Base-by-base conservation (phyloP, 2,113 vertebrate genomes). In the Tupaia tana region DNA sequence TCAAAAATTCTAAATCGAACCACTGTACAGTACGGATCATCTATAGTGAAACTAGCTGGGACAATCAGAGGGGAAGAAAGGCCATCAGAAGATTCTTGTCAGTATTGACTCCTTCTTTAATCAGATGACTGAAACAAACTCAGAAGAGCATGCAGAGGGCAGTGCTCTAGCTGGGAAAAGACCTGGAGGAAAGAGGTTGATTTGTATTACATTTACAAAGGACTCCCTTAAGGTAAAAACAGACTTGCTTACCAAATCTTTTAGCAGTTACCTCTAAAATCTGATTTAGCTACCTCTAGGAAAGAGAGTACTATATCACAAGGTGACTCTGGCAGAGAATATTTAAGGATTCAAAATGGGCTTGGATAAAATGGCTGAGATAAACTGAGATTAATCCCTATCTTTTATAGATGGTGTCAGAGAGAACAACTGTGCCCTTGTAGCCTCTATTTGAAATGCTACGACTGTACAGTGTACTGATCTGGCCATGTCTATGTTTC, bases 281-380 rank as follows among this genome's bases (percentile, higher is more conserved):
- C 61, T 69, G 66, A 83, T 29, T 74, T 77, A 56, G 31, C 64
- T 95, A 19, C 10, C 77, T 61, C 87, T 24, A 90, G 43, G 56
- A 84, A 90, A 29, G 11, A 59, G 9, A 88, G 56, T 56, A 54
- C 56, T 18, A 67, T 4, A 73, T 74, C 59, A 84, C 54, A 52
- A 78, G n/a, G 59, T 80, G 67, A 94, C 18, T n/a, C 70, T 89
- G 85, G n/a, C 4, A 73, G 34, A 78, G 59, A 95, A 71, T 27
- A 82, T 22, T 81, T 70, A 69, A 85, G 58, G 14, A 58, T 91
- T 92, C 34, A 54, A 63, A 80, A 18, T 18, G 1, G 34, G 79
- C n/a, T 75, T 82, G 20, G 61, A 69, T 74, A 74, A 82, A 94
- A 74, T 9, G 58, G 25, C 16, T 63, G 64, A 82, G 69, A 89